Percentiles rank a stretch among this genome's conserved stretches.
Conservation (phyloP, 2,888 invertebrate species). For the Sisyra terminalis region DNA sequence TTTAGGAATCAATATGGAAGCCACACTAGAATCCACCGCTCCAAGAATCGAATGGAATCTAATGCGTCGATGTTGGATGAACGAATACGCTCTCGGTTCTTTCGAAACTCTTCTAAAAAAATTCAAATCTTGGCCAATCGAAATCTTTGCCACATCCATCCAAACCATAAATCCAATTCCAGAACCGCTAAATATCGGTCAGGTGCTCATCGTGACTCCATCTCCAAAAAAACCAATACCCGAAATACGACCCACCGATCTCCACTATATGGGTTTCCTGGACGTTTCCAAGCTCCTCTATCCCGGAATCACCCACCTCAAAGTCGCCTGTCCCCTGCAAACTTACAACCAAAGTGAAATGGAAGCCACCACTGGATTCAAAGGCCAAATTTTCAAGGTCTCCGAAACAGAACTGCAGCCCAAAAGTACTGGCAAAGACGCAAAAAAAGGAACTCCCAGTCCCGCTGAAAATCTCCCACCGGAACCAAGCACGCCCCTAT, state of each 20-base stretch:
- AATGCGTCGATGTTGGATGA: slow-evolving; percentile 19
- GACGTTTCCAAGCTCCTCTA: slow-evolving; percentile 22
- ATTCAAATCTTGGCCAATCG: slow-evolving; percentile 19
- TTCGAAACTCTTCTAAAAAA: slow-evolving; percentile 17
- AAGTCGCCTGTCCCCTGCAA: slow-evolving; percentile 19
- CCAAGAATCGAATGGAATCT: slow-evolving; percentile 21
- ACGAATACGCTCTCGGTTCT: slow-evolving; percentile 13
- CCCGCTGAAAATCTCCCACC: slow-evolving; percentile 10
- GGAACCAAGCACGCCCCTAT: slow-evolving; percentile 20
- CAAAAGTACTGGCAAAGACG: slow-evolving; percentile 6
- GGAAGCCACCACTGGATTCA: slow-evolving; percentile 17
- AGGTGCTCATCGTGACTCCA: not conserved
- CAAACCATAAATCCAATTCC: not conserved
- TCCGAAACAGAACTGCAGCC: slow-evolving; percentile 3
- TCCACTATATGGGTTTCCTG: slow-evolving; percentile 23
- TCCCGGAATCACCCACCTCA: slow-evolving; percentile 21
- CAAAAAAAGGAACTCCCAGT: slow-evolving; percentile 7
- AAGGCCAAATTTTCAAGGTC: slow-evolving; percentile 22
- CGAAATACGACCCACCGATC: slow-evolving; percentile 13
- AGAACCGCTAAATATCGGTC: not conserved
- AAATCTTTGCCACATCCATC: slow-evolving; percentile 18
- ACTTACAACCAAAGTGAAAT: slow-evolving; percentile 22
- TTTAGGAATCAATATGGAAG: slow-evolving; percentile 14
- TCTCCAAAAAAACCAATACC: slow-evolving; percentile 7
- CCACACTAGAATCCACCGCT: slow-evolving; percentile 13